Conservation (phyloP, 2,888 invertebrate species). For the Leptopilina myrica region DNA sequence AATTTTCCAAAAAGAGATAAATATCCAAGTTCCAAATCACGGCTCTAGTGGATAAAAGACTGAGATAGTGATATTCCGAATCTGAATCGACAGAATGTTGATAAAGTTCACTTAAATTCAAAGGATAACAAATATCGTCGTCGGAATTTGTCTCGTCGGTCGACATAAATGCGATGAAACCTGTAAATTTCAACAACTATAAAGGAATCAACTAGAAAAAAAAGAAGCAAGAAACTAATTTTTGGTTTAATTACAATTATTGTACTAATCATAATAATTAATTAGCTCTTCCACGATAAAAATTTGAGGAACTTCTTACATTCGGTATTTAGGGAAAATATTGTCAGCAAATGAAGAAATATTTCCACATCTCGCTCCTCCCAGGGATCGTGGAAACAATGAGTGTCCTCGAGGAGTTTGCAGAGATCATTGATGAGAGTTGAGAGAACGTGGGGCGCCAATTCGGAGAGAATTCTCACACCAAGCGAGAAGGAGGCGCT, state of each 20-base stretch:
- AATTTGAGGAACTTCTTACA: slow-evolving; percentile 60
- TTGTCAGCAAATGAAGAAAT: slow-evolving; percentile 68
- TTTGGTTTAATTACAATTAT: too few species aligned
- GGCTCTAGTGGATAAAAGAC: slow-evolving; percentile 66
- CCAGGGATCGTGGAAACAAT: slow-evolving; percentile 71
- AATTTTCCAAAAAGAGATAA: slow-evolving; percentile 63
- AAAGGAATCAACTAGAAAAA: too few species aligned
- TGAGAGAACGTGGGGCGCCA: slow-evolving; percentile 70
- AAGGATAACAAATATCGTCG: slow-evolving; percentile 65
- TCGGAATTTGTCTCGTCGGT: slow-evolving; percentile 56
- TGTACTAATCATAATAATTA: too few species aligned
- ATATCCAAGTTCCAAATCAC: slow-evolving; percentile 72
- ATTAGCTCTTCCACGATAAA: too few species aligned
- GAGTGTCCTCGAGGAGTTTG: slow-evolving; percentile 64
- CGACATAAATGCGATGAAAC: slow-evolving; percentile 69
- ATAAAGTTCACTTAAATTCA: slow-evolving; percentile 66
- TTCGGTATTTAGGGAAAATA: slow-evolving; percentile 70
- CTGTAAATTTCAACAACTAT: slow-evolving; percentile 52
- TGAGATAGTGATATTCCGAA: slow-evolving; percentile 69
- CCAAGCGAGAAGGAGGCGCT: slow-evolving; percentile 67
- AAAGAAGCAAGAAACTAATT: too few species aligned
- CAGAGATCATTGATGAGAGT: slow-evolving; percentile 68
- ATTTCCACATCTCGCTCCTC: slow-evolving; percentile 60
- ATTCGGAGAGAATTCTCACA: slow-evolving; percentile 61
- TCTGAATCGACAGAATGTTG: slow-evolving; percentile 63